Conservation (phyloP, 2,113 vertebrate genomes). For the Vulpes vulpes region DNA sequence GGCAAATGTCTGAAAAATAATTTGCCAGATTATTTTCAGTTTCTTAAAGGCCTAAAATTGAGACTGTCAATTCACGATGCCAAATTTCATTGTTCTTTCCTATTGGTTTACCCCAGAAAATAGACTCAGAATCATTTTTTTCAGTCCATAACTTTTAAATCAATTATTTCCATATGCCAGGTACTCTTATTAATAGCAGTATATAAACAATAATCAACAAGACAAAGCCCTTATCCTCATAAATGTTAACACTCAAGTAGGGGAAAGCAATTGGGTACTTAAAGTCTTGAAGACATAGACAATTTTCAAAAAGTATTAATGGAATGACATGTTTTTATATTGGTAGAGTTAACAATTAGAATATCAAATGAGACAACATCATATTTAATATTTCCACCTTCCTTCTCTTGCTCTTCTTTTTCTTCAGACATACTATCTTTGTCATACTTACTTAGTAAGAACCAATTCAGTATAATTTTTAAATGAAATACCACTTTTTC, state of each 20-base stretch:
- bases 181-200: not conserved
- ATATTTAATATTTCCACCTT: not conserved
- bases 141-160: not conserved
- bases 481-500: not conserved
- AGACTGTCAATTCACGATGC: not conserved
- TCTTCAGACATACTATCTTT: not conserved
- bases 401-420: not conserved
- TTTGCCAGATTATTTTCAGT: constrained; percentile 11
- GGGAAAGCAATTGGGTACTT: not conserved
- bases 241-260: not conserved
- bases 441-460: not conserved
- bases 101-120: not conserved
- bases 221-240: not conserved
- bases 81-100: not conserved
- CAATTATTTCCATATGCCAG: not conserved
- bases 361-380: not conserved
- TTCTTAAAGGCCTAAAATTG: not conserved
- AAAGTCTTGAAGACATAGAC: not conserved
- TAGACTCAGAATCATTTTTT: not conserved
- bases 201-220: not conserved
- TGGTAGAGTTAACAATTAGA: not conserved
- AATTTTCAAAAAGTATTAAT: not conserved
- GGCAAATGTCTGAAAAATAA: not conserved
- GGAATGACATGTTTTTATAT: not conserved
- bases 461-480: not conserved